phyloP scores from a whole-genome alignment of 1,140 invertebrate species.

The Eriosoma lanigerum region DNA sequence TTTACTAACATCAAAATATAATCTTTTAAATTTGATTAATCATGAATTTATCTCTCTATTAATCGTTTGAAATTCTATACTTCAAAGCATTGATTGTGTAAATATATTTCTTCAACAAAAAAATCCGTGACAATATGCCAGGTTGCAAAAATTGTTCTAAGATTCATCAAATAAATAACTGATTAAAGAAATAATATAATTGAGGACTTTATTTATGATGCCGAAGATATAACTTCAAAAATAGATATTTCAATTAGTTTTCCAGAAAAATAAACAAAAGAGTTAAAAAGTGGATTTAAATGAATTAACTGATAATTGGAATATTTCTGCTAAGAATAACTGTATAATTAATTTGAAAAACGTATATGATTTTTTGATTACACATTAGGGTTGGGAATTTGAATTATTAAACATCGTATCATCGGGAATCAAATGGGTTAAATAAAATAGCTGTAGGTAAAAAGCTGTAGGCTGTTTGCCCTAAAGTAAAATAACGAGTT shows the following conservation, averaged over 20 bases:
- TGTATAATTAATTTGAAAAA: too few relatives aligned
- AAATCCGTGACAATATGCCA: background rate
- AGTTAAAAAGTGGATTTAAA: too few relatives aligned
- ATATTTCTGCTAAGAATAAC: too few relatives aligned
- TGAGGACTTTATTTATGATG: background rate
- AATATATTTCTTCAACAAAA: background rate
- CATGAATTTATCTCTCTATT: background rate
- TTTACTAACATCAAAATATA: background rate
- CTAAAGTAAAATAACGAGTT: too few relatives aligned
- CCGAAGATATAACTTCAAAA: background rate
- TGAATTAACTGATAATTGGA: too few relatives aligned
- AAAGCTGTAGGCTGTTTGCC: too few relatives aligned
- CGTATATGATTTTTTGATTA: too few relatives aligned
- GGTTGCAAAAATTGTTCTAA: background rate
- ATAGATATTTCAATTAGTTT: background rate
- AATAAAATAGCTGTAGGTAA: too few relatives aligned
- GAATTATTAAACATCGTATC: too few relatives aligned
- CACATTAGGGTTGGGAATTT: too few relatives aligned
- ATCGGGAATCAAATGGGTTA: too few relatives aligned
- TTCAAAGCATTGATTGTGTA: constrained; percentile 2
- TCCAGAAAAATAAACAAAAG: background rate
- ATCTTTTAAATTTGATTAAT: background rate
- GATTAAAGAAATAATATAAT: constrained; percentile 4
- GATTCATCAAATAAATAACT: constrained; percentile 6
- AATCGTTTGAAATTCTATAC: background rate